phyloP scores from a whole-genome alignment of 2,113 vertebrate genomes.

The Xenopus borealis region DNA sequence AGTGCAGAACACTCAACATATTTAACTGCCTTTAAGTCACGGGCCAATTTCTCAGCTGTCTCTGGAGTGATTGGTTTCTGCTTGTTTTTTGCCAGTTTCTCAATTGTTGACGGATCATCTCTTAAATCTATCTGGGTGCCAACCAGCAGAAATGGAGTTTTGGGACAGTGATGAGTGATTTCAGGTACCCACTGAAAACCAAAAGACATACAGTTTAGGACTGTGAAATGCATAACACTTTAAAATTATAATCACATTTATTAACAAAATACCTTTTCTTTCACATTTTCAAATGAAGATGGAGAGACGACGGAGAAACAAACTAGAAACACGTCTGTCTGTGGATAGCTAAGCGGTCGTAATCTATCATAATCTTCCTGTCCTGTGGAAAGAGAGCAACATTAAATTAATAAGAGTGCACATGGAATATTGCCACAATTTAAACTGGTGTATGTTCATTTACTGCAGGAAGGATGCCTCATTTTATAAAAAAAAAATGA shows the following conservation, averaged over 20 bases:
- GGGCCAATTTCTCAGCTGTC: constrained; percentile 90
- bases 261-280: constrained; percentile 83
- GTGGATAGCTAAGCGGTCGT: constrained; percentile 96
- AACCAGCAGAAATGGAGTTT: constrained; percentile 97
- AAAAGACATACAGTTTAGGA: not conserved
- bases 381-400: constrained; percentile 62
- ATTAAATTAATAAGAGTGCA: not conserved
- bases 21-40: constrained; percentile 97
- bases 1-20: constrained; percentile 97
- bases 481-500: too few relatives aligned
- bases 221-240: not conserved
- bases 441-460: not conserved
- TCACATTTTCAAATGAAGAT: constrained; percentile 98
- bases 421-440: not conserved
- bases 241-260: too few relatives aligned
- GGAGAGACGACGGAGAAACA: constrained; percentile 98
- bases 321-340: constrained; percentile 96
- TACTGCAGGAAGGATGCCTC: too few relatives aligned
- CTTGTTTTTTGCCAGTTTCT: constrained; percentile 98
- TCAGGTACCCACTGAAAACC: constrained; percentile 92
- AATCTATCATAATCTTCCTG: constrained; percentile 98
- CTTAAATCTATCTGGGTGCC: constrained; percentile 96
- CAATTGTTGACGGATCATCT: constrained; percentile 94
- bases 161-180: constrained; percentile 98
- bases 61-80: constrained; percentile 97